Evolutionary conservation across 2,888 invertebrate species (phyloP).

Genomic region (Athetis lepigone): DNA sequence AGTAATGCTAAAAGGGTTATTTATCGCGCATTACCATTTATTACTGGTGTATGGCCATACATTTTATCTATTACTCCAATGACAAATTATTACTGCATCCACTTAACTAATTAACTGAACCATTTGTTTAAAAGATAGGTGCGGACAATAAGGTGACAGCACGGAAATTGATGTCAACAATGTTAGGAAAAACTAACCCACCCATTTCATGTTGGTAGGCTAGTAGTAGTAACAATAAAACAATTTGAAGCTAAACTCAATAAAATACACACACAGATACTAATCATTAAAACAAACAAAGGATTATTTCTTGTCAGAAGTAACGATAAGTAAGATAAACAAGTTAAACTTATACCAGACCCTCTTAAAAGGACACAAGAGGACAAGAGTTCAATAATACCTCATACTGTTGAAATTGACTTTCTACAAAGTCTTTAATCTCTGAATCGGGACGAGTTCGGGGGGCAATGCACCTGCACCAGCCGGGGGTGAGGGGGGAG

Average conservation of each 20-base stretch:
- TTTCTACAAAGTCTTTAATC: slow-evolving; percentile 56
- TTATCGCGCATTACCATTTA: slow-evolving; percentile 42
- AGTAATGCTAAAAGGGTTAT: slow-evolving; percentile 31
- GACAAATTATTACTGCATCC: slow-evolving; percentile 39
- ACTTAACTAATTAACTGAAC: slow-evolving; percentile 52
- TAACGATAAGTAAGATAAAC: slow-evolving; percentile 38
- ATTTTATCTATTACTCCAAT: slow-evolving; percentile 34
- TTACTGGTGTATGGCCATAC: slow-evolving; percentile 43
- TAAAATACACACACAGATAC: slow-evolving; percentile 5
- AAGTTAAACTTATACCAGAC: slow-evolving; percentile 11
- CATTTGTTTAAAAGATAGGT: slow-evolving; percentile 41
- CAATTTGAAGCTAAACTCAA: neutral
- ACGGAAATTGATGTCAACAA: slow-evolving; percentile 36
- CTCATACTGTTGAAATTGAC: slow-evolving; percentile 39
- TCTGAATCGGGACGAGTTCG: slow-evolving; percentile 65
- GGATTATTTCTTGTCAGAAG: slow-evolving; percentile 13
- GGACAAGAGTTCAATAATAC: slow-evolving; percentile 52
- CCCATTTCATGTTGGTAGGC: neutral
- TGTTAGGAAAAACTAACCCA: slow-evolving; percentile 19
- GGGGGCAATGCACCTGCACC: slow-evolving; percentile 78
- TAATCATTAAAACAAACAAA: slow-evolving; percentile 37
- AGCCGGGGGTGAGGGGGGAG: slow-evolving; percentile 46
- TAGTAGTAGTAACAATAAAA: slow-evolving; percentile 1
- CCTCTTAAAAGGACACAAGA: slow-evolving; percentile 37
- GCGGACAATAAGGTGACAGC: slow-evolving; percentile 25